Evolutionary conservation across 2,888 invertebrate species (phyloP).

Genomic region (Pyralis farinalis): DNA sequence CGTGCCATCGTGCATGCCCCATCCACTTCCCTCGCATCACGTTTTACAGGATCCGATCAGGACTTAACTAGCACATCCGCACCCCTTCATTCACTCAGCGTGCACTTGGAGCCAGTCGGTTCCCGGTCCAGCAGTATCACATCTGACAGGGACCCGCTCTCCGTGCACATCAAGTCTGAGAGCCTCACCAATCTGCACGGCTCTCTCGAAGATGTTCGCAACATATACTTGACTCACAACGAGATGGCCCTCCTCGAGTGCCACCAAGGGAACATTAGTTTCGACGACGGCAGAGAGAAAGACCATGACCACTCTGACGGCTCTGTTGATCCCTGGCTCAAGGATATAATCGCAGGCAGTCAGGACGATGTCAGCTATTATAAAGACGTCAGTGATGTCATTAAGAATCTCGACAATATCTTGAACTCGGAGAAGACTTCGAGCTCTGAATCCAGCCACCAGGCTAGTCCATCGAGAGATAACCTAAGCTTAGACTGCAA

Average conservation of each 20-base stretch:
- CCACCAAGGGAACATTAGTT: slow-evolving; percentile 58
- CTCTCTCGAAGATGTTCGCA: slow-evolving; percentile 82
- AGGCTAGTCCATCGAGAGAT: slow-evolving; percentile 77
- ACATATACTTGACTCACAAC: slow-evolving; percentile 69
- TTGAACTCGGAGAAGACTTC: slow-evolving; percentile 82
- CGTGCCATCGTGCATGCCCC: slow-evolving; percentile 67
- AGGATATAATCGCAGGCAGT: slow-evolving; percentile 79
- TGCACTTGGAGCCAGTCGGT: slow-evolving; percentile 59
- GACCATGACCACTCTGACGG: slow-evolving; percentile 63
- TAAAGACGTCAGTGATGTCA: slow-evolving; percentile 82
- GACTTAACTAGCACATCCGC: slow-evolving; percentile 24
- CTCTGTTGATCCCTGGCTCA: slow-evolving; percentile 81
- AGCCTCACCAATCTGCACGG: slow-evolving; percentile 85
- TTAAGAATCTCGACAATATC: slow-evolving; percentile 83
- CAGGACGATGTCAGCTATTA: slow-evolving; percentile 83
- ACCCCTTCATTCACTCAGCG: slow-evolving; percentile 35
- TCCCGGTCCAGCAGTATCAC: slow-evolving; percentile 66
- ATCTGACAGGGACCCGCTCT: slow-evolving; percentile 65
- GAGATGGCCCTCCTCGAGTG: slow-evolving; percentile 63
- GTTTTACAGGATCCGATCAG: slow-evolving; percentile 55
- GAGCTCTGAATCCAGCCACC: slow-evolving; percentile 80
- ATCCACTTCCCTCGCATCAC: slow-evolving; percentile 48
- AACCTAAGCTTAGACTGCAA: slow-evolving; percentile 70
- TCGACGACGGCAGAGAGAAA: slow-evolving; percentile 48
- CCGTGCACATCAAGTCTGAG: slow-evolving; percentile 68